Evolutionary conservation across 2,113 vertebrate genomes (phyloP).

Genomic region (Hipposideros armiger): DNA sequence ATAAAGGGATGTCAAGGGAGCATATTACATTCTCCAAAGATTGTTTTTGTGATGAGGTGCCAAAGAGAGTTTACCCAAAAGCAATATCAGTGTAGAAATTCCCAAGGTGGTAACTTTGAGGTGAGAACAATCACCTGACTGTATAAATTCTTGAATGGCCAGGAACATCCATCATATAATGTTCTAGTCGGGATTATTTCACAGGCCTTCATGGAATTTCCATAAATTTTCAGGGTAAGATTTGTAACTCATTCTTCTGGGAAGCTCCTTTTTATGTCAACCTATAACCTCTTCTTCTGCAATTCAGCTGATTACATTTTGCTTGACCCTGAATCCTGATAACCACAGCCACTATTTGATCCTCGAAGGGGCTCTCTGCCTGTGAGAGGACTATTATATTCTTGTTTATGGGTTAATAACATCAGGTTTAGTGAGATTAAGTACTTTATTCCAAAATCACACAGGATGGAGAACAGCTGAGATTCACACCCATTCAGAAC

Average conservation of each 20-base stretch:
- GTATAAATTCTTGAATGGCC: constrained; percentile 31
- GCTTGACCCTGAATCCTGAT: neutral
- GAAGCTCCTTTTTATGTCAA: neutral
- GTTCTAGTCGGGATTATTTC: constrained; percentile 26
- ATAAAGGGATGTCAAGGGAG: neutral
- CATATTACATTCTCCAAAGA: neutral
- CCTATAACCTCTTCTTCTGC: neutral
- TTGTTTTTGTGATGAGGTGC: neutral
- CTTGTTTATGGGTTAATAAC: neutral
- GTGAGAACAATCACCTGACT: neutral
- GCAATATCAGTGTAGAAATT: constrained; percentile 8
- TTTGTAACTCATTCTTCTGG: neutral
- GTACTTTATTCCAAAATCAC: neutral
- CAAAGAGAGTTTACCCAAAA: constrained; percentile 15
- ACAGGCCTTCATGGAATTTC: neutral
- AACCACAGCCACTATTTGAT: neutral
- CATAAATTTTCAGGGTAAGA: constrained; percentile 44
- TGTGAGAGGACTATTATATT: neutral
- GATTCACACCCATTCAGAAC: neutral
- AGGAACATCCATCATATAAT: neutral
- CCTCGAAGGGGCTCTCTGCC: neutral
- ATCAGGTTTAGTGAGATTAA: neutral
- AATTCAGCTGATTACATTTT: neutral
- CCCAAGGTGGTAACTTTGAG: constrained; percentile 17
- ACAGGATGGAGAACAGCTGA: neutral